These are phyloP conservation scores for Panthera uncia DNA, from an alignment of 2,113 vertebrate genomes.

Conservation along the genomic window DNA sequence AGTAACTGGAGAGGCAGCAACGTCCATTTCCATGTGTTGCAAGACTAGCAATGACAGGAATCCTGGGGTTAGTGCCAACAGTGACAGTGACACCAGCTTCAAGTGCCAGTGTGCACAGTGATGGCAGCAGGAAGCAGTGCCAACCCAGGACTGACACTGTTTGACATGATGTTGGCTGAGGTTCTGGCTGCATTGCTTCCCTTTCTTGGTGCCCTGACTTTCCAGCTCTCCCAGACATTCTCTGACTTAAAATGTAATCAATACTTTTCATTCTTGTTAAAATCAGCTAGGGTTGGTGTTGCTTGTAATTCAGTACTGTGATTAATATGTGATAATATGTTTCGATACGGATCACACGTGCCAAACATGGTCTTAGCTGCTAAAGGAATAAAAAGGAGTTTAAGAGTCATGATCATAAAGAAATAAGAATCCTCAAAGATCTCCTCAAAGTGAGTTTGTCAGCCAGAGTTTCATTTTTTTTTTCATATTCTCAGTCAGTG, in stretches of 20 bases:
- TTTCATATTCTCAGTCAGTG: neutral
- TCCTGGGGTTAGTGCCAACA: fast-evolving
- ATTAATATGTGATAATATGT: neutral
- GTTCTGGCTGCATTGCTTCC: neutral
- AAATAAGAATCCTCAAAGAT: neutral
- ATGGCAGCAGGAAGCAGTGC: fast-evolving
- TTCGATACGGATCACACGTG: neutral
- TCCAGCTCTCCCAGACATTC: neutral
- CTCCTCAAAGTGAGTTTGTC: neutral
- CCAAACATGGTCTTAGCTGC: neutral
- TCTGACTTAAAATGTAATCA: neutral
- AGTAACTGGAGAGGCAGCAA: neutral
- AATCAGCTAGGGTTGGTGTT: neutral
- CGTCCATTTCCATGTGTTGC: neutral
- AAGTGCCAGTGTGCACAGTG: fast-evolving
- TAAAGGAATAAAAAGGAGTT: neutral
- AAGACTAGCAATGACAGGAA: neutral
- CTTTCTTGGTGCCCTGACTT: neutral
- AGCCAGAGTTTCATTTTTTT: neutral
- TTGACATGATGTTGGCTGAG: neutral
- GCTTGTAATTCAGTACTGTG: neutral
- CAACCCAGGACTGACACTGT: fast-evolving
- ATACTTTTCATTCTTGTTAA: neutral
- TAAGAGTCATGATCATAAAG: neutral
- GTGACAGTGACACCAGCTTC: neutral